Evolutionary conservation across 1,140 invertebrate genomes (phyloP).

Genomic region (Streblospio benedicti): DNA sequence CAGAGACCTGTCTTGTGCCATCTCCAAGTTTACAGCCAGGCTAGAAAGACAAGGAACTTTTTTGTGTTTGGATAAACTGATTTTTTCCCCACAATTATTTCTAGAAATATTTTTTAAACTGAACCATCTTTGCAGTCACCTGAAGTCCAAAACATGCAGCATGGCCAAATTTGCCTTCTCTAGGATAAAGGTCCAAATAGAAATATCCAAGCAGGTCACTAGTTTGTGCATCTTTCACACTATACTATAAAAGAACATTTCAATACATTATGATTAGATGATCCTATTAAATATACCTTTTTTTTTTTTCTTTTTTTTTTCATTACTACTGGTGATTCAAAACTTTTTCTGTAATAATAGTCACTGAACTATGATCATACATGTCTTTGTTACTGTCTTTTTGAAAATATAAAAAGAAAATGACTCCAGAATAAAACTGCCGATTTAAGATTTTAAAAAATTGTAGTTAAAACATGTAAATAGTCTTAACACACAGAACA

Average conservation of each 20-base stretch:
- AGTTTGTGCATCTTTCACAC: constrained; percentile 44
- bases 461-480: too few relatives aligned
- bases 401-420: too few relatives aligned
- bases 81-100: background rate
- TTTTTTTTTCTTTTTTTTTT: too few relatives aligned
- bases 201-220: constrained; percentile 51
- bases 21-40: constrained; percentile 45
- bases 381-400: too few relatives aligned
- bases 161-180: constrained; percentile 54
- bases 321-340: too few relatives aligned
- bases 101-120: background rate
- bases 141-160: constrained; percentile 48
- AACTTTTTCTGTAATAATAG: too few relatives aligned
- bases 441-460: too few relatives aligned
- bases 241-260: constrained; percentile 36
- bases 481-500: too few relatives aligned
- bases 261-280: background rate
- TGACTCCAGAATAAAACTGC: too few relatives aligned
- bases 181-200: constrained; percentile 52
- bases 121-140: too few relatives aligned
- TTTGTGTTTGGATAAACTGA: too few relatives aligned
- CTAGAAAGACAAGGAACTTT: constrained; percentile 30
- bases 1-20: constrained; percentile 43
- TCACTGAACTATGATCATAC: too few relatives aligned
- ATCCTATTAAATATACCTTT: background rate